These are phyloP conservation scores for Scaptomyza polygonia DNA, from an alignment of 2,888 invertebrate species.

Conservation along the genomic window DNA sequence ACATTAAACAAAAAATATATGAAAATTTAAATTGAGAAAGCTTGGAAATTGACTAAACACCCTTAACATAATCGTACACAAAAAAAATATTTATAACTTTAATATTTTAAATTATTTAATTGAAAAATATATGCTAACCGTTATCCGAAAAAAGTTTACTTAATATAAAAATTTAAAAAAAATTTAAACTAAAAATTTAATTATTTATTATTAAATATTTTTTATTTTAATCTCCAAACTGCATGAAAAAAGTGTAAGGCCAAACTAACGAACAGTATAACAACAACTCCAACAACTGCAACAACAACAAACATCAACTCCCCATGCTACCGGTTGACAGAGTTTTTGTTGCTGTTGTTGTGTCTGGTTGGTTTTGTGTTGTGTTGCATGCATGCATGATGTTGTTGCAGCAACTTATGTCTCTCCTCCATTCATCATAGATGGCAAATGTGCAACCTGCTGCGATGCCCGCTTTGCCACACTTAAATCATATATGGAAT, in stretches of 20 bases:
- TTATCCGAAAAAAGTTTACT: too few relatives aligned
- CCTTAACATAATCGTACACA: too few relatives aligned
- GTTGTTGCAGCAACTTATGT: conserved; percentile 36
- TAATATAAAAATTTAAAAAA: too few relatives aligned
- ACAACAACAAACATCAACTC: conserved; percentile 20
- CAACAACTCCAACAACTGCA: conserved; percentile 7
- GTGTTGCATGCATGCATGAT: conserved; percentile 5
- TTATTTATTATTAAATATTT: too few relatives aligned
- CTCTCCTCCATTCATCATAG: conserved; percentile 25
- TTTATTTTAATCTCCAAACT: too few relatives aligned
- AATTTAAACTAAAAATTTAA: too few relatives aligned
- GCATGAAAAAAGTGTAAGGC: conserved; percentile 1
- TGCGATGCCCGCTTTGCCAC: conserved; percentile 39
- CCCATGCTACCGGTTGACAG: conserved; percentile 23
- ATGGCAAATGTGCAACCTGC: conserved; percentile 66
- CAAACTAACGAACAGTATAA: conserved; percentile 9
- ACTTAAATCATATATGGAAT: conserved; percentile 59
- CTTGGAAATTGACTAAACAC: too few relatives aligned
- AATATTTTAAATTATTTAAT: too few relatives aligned
- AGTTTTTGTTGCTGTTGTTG: conserved; percentile 9
- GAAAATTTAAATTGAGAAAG: too few relatives aligned
- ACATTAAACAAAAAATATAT: too few relatives aligned
- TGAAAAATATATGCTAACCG: too few relatives aligned
- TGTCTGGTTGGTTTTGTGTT: conserved; percentile 6
- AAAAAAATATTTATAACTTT: too few relatives aligned